Evolutionary conservation across 2,113 vertebrate genomes (phyloP), one percentile per base, ranked within the genome.

Genomic region (Oreochromis spilurus): DNA sequence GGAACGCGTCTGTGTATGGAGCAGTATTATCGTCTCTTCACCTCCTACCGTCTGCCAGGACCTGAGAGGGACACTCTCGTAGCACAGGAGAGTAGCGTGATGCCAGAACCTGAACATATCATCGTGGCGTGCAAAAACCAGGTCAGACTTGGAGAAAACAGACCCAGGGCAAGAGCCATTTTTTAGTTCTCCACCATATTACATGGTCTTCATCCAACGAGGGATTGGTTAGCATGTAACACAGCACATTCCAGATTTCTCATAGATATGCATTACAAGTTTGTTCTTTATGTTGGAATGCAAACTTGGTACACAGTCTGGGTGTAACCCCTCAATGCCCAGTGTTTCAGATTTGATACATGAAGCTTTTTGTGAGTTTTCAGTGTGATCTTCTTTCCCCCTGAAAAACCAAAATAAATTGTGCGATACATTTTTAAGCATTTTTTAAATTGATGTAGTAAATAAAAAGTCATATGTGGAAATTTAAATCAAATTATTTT

Each of bases 101-200:
- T 98, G 98, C 97, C 98, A 9, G 98, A 99, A 86, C 97, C 98
- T 7, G 98, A 99, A 86, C 98, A 99, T 75, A 95, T 99, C 81
- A 99, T 99, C 6, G 98, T 99, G 92, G 98, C 97, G 91, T 99
- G 97, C 92, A 97, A 97, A 92, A 98, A 98, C 93, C 98, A 99
- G 97, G 99, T 99, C 89, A 95, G 96, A 80, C 55, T 57, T 4
- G 24, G 11, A 43, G 24, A 55, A 92, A 53, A 72, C 24, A 26
- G 29, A 48, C 19, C n/a, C 10, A 54, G 48, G 21, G n/a, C 13
- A 79, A 55, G 12, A 55, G 31, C 31, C 77, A 55, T 77, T 50
- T 31, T 43, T 77, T 29, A 31, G 43, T 48, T 77, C 26, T 4
- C 43, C 24, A 50, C 70, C 3, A 77, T 77, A 50, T 77, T 77